A percentile compares a stretch with the other conserved stretches of the same genome.
phyloP scores from a whole-genome alignment of 2,113 vertebrate species.

The Caloenas nicobarica region DNA sequence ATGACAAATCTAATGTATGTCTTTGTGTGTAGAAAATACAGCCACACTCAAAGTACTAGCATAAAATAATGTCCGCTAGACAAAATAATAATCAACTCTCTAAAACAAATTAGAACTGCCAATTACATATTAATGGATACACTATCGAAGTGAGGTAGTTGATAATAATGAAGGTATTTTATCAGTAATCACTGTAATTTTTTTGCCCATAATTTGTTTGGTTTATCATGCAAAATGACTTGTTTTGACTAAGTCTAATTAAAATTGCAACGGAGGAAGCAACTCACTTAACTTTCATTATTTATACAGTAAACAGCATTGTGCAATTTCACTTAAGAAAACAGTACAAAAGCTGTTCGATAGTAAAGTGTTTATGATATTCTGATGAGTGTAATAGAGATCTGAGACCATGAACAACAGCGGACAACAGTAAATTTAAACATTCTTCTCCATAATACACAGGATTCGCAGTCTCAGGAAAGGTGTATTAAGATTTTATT shows the following conservation, averaged over 20 bases:
- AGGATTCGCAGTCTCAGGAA: neutral
- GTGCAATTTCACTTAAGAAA: neutral
- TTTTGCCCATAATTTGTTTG: constrained; percentile 14
- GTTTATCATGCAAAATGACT: constrained; percentile 14
- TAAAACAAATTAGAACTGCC: neutral
- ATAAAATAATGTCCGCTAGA: neutral
- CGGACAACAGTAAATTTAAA: neutral
- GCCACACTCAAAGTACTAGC: neutral
- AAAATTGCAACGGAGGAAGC: neutral
- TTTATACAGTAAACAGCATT: neutral
- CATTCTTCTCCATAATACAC: neutral
- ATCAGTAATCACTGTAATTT: constrained; percentile 25
- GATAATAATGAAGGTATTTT: constrained; percentile 25
- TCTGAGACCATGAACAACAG: neutral
- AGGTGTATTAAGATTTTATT: neutral
- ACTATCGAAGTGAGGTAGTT: neutral
- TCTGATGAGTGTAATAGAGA: neutral
- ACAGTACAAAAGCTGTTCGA: neutral
- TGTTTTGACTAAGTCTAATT: constrained; percentile 40
- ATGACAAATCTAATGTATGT: neutral
- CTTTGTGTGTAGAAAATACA: neutral
- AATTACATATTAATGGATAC: neutral
- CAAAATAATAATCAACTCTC: neutral
- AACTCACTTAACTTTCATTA: neutral
- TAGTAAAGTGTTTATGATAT: neutral